phyloP scores from a whole-genome alignment of 1,140 invertebrate genomes.

The Littorina saxatilis region DNA sequence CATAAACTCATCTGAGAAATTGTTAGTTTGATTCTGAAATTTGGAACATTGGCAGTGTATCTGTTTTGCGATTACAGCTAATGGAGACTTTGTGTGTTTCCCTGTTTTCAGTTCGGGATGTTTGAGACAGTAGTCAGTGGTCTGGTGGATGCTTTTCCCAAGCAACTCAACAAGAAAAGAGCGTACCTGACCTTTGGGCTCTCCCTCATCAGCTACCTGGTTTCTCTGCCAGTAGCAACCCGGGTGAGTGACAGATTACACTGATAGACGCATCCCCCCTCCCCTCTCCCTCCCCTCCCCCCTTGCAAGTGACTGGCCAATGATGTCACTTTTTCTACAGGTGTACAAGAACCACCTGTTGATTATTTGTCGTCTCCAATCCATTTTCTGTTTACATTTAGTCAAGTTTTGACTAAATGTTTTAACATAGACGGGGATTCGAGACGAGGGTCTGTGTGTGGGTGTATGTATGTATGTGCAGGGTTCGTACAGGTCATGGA shows the following conservation, averaged over 20 bases:
- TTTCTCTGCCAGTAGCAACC: slow-evolving; percentile 63
- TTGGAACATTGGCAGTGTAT: too few relatives aligned
- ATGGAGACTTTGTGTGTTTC: too few relatives aligned
- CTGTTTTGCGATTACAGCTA: too few relatives aligned
- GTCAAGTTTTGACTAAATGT: not conserved
- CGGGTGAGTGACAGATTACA: slow-evolving; percentile 56
- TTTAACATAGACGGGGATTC: too few relatives aligned
- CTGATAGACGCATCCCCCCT: too few relatives aligned
- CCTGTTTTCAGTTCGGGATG: slow-evolving; percentile 86
- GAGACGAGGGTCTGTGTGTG: not conserved
- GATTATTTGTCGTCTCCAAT: not conserved
- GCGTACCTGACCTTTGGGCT: slow-evolving; percentile 48
- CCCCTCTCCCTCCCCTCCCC: too few relatives aligned
- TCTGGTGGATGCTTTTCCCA: slow-evolving; percentile 82
- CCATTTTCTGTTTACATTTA: not conserved
- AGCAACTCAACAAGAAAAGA: slow-evolving; percentile 70
- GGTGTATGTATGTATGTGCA: slow-evolving; percentile 6
- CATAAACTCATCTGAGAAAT: too few relatives aligned
- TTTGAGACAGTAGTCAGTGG: slow-evolving; percentile 86
- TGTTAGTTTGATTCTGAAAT: too few relatives aligned
- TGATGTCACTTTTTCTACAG: not conserved
- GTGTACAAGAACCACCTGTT: not conserved
- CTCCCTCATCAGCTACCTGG: slow-evolving; percentile 51
- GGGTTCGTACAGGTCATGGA: too few relatives aligned
- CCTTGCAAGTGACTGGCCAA: too few relatives aligned